Base-by-base conservation (phyloP, 2,888 invertebrate genomes). In the Hipparchia semele region DNA sequence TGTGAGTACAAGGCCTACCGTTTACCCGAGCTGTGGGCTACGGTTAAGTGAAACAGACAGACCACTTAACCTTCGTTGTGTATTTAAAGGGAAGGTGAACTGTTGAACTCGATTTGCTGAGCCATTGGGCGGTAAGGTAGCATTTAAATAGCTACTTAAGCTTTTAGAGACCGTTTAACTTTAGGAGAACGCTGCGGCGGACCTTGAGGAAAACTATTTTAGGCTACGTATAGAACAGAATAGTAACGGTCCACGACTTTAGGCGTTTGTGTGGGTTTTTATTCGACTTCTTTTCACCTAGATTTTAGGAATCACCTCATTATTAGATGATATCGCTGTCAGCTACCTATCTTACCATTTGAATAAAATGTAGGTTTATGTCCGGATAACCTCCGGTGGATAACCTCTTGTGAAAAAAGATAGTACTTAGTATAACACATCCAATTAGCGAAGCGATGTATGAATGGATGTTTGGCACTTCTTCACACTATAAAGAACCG, bases 61-160 rank as follows among this genome's bases (percentile, higher is more conserved):
- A 84, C 88, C 89, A 91, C 90, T 92, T 92, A 90, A 90, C 91
- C 91, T 90, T 89, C 86, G 84, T 87, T 87, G 86, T 86, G 85
- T 87, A 86, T 89, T 90, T 87, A 87, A 88, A 87, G 82, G 82
- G 83, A 85, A 88, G 85, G 86, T 87, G 83, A 89, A 87, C 81
- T 88, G 83, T 87, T 88, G 88, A 88, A 89, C 87, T 81, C 85
- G 71, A 79, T 72, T 76, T 73, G 72, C 74, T 70, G 75, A 75
- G 68, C 73, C 74, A 77, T 76, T 75, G 73, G 75, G 71, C 71
- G 73, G 75, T 78, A 73, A 75, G 71, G 71, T 68, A 71, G 67
- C 61, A 73, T 70, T 76, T 73, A 72, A 73, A 74, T 74, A 58
- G 62, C 66, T 66, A 66, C 68, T 74, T 71, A 68, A 69, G 65